A percentile compares a stretch with the other conserved stretches of the same genome.
Conservation (phyloP, 2,113 vertebrate species). For the Dicrurus megarhynchus region DNA sequence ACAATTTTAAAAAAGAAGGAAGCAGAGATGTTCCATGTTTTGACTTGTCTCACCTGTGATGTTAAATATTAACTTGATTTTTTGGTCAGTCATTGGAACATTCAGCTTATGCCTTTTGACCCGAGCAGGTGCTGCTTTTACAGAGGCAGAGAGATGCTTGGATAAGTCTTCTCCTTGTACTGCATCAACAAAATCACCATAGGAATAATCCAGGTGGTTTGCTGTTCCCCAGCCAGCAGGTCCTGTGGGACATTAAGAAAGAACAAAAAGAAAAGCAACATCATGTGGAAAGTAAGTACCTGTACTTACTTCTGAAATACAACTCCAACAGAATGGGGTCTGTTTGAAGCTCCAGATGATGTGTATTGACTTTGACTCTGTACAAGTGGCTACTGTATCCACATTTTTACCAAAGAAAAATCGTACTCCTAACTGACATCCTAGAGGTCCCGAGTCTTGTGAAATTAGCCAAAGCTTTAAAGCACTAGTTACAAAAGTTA, state of each 20-base stretch:
- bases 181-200: conserved; percentile 84
- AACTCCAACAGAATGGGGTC: not conserved
- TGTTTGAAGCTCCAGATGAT: not conserved
- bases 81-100: conserved; percentile 84
- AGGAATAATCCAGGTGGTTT: conserved; percentile 89
- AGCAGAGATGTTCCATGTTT: not conserved
- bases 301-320: not conserved
- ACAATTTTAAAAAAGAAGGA: not conserved
- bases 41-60: conserved; percentile 85
- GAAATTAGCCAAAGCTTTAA: not conserved
- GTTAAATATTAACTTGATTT: conserved; percentile 96
- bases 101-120: conserved; percentile 80
- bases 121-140: conserved; percentile 64
- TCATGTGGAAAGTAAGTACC: not conserved
- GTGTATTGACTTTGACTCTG: not conserved
- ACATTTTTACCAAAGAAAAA: not conserved
- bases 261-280: not conserved
- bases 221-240: conserved; percentile 89
- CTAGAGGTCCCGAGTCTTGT: not conserved
- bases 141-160: conserved; percentile 47
- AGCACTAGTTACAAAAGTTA: not conserved
- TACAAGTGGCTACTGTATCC: not conserved
- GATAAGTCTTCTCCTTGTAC: conserved; percentile 62
- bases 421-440: not conserved
- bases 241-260: conserved; percentile 64